A percentile compares a stretch with the other conserved stretches of the same genome.
These are phyloP conservation scores for Dipodomys merriami DNA, from an alignment of 2,113 vertebrate species.

Conservation along the genomic window DNA sequence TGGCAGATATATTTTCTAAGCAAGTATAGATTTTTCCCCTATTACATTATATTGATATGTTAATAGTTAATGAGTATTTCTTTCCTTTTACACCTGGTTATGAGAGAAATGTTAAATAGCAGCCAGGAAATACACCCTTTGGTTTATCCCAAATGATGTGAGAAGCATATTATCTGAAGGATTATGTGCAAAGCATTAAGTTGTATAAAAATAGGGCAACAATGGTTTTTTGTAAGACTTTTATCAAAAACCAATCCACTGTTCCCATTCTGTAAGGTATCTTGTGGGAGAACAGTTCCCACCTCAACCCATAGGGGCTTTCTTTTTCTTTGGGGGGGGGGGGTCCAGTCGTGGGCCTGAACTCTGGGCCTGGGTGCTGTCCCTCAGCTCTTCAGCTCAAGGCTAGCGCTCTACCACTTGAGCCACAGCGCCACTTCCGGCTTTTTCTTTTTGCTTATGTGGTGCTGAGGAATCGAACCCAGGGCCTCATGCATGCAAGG, in stretches of 20 bases:
- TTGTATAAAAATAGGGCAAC: background rate
- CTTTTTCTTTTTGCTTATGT: no score
- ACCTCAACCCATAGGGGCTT: background rate
- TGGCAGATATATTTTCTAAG: accelerated
- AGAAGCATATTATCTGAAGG: background rate
- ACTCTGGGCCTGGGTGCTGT: no score
- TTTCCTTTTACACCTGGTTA: background rate
- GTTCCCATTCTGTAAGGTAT: background rate
- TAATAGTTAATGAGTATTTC: background rate
- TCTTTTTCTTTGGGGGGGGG: no score
- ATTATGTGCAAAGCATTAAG: background rate
- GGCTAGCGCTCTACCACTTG: no score
- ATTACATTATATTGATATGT: no score
- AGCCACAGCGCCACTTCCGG: no score
- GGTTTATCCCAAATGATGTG: background rate
- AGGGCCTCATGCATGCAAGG: no score
- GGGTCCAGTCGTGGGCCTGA: no score
- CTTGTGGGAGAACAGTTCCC: background rate
- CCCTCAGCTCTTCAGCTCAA: no score
- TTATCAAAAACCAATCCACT: background rate
- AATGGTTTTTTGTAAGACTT: background rate
- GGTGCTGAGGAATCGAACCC: no score
- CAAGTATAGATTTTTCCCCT: background rate
- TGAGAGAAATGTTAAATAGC: background rate
- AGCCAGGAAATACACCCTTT: background rate